Evolutionary conservation across 2,113 vertebrate genomes (phyloP), one percentile per base, ranked within the genome.

Genomic region (Emydocephalus ijimae): DNA sequence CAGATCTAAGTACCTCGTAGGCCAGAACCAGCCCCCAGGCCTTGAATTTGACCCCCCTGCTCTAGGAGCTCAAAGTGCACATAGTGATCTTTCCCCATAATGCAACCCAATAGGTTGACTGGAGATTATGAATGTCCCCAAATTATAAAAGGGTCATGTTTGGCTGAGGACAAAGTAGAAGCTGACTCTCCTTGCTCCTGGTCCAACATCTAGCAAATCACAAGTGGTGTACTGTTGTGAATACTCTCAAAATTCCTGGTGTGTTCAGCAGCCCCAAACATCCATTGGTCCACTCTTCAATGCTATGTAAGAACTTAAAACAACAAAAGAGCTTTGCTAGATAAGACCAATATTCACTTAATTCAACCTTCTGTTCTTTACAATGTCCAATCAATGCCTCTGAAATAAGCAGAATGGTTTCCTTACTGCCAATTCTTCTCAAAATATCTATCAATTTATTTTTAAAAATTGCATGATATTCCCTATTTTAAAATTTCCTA

Each of bases 11-110:
- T 23, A 23, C 20, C 56, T 2, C 56, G 1, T 21, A 0, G 56
- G 21, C 5, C 4, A 0, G 18, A 56, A 20, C 18, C 5, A 4
- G 18, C 55, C 5, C 18, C 5, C 0, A 5, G 20, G 21, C 20
- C 21, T 57, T 57, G 56, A 6, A 20, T 57, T 57, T 57, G 56
- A 57, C 56, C 23, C 6, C 21, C 56, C 20, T 56, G 20, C 20
- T 57, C 21, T 57, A 74, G 14, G 39, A 34, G 14, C 11, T 74
- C 64, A 18, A 18, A 74, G 5, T 74, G 15, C 34, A 74, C 5
- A 39, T 18, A 39, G n/a, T 74, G 15, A 6, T 74, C 15, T 6
- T n/a, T 39, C 5, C n/a, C 24, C 18, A 39, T 20, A 74, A 74
- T 18, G 29, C 14, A 74, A 74, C n/a, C n/a, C n/a, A n/a, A 2